Evolutionary conservation across 2,797 vertebrate species (phyloP), one percentile per base, ranked within the genome.

Genomic region (Choloepus didactylus): DNA sequence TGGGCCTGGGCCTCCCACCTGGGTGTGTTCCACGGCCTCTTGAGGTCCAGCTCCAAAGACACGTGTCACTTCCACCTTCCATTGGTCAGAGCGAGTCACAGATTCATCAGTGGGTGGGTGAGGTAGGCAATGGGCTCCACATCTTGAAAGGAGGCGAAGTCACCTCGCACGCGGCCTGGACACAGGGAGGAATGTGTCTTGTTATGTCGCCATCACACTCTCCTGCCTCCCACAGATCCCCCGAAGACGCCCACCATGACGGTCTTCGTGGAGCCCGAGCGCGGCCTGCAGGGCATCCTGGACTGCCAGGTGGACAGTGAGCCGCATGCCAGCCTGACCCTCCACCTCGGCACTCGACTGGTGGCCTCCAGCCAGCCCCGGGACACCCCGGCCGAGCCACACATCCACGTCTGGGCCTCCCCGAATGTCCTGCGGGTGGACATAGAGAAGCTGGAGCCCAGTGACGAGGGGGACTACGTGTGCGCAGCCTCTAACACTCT

Each of bases 371-470:
- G 96, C 75, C 95, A 84, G 60, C 29, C 15, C 6, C 60, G 16
- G 41, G 0, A 3, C 6, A 14, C 31, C 0, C 41, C 59, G 0
- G 0, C 3, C 0, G 81, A 94, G 6, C 70, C 73, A 0, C 97
- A 96, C 41, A 11, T 98, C 14, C 95, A 29, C 0, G 25, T 56
- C 0, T 38, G 83, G 21, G 62, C 95, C 38, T 98, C 96, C 0
- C 96, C 96, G 81, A 98, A 99, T 59, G 15, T 69, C 2, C 95
- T 98, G 92, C 96, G 97, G 0, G 5, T 98, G 92, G 97, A 98
- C 72, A 89, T 98, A 0, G 3, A 16, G 35, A 90, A 93, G 0
- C 0, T 96, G 79, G 92, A 56, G 18, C 64, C 94, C 0, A 91
- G 54, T 3, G 97, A 98, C 0, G 95, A 97, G 0, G 98, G 98